These are phyloP conservation scores for Galaxea fascicularis DNA, from an alignment of 92 coral and sea anemone species.

Conservation along the genomic window DNA sequence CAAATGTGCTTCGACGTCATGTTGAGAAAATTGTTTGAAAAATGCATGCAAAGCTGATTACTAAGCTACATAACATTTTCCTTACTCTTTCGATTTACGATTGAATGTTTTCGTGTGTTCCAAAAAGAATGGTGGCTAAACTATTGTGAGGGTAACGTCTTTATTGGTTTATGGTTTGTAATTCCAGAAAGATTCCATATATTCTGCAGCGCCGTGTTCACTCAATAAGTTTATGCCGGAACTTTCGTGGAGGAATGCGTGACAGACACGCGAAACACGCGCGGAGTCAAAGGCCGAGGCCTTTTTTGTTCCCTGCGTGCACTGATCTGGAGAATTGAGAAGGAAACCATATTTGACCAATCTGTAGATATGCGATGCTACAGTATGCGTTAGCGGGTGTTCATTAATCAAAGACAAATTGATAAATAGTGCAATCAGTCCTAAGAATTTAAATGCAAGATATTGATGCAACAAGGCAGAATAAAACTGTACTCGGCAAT, in stretches of 20 bases:
- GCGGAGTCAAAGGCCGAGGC: constrained; percentile 13
- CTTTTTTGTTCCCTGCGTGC: not conserved
- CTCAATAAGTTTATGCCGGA: not conserved
- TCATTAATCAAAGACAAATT: not conserved
- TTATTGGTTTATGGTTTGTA: not conserved
- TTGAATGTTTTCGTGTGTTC: not conserved
- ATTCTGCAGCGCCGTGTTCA: no score
- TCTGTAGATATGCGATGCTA: not conserved
- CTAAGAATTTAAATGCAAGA: no score
- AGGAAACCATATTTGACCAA: not conserved
- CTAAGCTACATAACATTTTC: not conserved
- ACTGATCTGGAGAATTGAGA: not conserved
- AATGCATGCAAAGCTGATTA: not conserved
- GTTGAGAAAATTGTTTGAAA: constrained; percentile 14
- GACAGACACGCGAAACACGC: constrained; percentile 43
- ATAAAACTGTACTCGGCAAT: not conserved
- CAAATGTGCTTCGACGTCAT: not conserved
- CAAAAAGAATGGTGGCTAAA: not conserved
- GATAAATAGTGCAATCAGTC: not conserved
- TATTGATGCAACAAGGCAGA: not conserved
- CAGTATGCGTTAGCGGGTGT: not conserved
- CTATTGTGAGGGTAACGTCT: not conserved
- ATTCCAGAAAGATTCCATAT: not conserved
- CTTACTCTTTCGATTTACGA: not conserved
- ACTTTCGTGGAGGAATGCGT: constrained; percentile 16